These are phyloP conservation scores for Dusona sp. DNA, from an alignment of 2,888 invertebrate species.

Conservation along the genomic window DNA sequence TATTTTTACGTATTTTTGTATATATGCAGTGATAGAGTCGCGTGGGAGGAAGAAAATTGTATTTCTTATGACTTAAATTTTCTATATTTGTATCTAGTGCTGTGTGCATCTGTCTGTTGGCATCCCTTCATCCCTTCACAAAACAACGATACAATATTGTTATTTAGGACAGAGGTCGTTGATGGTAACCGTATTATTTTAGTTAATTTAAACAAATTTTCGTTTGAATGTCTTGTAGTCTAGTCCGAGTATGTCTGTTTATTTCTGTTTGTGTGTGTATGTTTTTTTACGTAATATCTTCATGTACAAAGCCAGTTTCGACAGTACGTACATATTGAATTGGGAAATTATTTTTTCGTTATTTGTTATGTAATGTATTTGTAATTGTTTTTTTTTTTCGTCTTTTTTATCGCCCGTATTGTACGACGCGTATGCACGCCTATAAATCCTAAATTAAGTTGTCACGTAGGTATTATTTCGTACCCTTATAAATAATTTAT, in stretches of 20 bases:
- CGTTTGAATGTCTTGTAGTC: conserved; percentile 7
- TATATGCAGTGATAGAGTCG: conserved; percentile 44
- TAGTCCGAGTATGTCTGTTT: conserved; percentile 25
- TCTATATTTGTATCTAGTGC: conserved; percentile 46
- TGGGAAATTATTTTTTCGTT: conserved; percentile 51
- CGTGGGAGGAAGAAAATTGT: conserved; percentile 50
- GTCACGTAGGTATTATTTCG: conserved; percentile 67
- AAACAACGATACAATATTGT: conserved; percentile 38
- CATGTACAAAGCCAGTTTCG: conserved; percentile 55
- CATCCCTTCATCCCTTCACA: conserved; percentile 33
- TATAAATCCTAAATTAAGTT: conserved; percentile 63
- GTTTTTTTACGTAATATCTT: conserved; percentile 5
- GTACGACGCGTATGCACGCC: conserved; percentile 55
- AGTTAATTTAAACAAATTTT: conserved; percentile 28
- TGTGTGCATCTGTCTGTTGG: conserved; percentile 39
- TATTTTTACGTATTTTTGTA: conserved; percentile 12
- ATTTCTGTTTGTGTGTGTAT: conserved; percentile 27
- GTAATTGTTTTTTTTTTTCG: conserved; percentile 5
- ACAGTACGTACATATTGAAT: conserved; percentile 58
- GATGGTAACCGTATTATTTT: conserved; percentile 41
- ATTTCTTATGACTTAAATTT: conserved; percentile 32
- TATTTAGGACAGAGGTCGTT: conserved; percentile 48
- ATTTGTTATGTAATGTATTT: conserved; percentile 49
- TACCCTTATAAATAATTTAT: conserved; percentile 79
- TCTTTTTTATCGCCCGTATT: conserved; percentile 29